phyloP scores from a whole-genome alignment of 2,888 invertebrate species.

The Anagyrus pseudococci region DNA sequence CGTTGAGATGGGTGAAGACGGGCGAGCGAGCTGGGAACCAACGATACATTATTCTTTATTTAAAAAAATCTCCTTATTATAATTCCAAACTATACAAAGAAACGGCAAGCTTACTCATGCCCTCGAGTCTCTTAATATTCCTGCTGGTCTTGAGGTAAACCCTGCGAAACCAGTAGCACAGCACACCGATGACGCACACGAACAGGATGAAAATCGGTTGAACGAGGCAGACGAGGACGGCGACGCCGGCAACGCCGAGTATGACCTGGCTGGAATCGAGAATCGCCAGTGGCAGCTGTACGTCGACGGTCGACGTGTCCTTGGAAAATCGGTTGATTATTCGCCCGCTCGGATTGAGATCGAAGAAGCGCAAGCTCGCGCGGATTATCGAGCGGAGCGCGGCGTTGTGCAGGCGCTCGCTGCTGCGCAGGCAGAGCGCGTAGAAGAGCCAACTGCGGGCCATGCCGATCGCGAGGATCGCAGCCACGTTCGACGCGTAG shows the following conservation, averaged over 20 bases:
- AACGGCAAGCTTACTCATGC: conserved; percentile 70
- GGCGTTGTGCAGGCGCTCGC: conserved; percentile 64
- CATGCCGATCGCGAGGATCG: conserved; percentile 58
- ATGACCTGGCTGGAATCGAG: conserved; percentile 67
- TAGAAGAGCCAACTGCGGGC: conserved; percentile 63
- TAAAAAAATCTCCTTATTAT: not conserved
- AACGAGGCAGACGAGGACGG: conserved; percentile 70
- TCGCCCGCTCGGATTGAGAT: conserved; percentile 81
- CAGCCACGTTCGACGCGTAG: conserved; percentile 66
- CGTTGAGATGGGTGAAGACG: conserved; percentile 79
- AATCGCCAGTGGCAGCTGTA: conserved; percentile 72
- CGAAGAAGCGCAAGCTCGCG: conserved; percentile 76
- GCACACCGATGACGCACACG: conserved; percentile 65
- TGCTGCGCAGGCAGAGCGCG: conserved; percentile 62
- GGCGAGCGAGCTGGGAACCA: conserved; percentile 77
- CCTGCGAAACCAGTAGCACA: conserved; percentile 69
- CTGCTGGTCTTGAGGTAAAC: conserved; percentile 75
- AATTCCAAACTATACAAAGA: too few relatives aligned
- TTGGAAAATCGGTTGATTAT: conserved; percentile 85
- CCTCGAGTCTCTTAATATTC: conserved; percentile 73
- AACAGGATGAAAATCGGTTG: conserved; percentile 69
- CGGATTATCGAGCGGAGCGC: conserved; percentile 67
- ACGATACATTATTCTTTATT: too few relatives aligned
- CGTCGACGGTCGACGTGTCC: conserved; percentile 81
- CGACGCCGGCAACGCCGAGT: conserved; percentile 64